phyloP scores from a whole-genome alignment of 2,797 vertebrate species.

The Vireo griseus region DNA sequence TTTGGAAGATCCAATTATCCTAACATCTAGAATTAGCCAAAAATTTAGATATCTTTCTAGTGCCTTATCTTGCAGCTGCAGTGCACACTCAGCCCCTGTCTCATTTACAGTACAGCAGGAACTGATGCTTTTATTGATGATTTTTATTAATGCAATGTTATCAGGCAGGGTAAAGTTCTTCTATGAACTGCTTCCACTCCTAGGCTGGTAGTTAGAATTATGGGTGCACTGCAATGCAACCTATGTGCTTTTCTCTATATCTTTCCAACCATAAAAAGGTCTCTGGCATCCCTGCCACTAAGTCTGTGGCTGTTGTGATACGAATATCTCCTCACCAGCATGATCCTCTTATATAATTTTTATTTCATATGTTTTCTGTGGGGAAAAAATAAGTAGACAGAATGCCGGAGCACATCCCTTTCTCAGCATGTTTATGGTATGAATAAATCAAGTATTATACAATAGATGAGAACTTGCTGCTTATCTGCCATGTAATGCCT shows the following conservation, averaged over 20 bases:
- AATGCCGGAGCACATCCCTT: conserved; percentile 1
- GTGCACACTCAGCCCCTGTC: conserved; percentile 8
- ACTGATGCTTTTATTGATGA: conserved; percentile 53
- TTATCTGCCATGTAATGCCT: conserved; percentile 42
- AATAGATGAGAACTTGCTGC: conserved; percentile 42
- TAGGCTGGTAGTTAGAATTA: conserved; percentile 37
- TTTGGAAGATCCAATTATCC: conserved; percentile 67
- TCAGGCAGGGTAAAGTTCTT: conserved; percentile 49
- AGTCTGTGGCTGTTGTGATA: conserved; percentile 28
- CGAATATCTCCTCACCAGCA: conserved; percentile 32
- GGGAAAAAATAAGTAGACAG: conserved; percentile 5
- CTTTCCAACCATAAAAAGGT: conserved; percentile 33
- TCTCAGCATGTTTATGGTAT: not conserved
- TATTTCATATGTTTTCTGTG: not conserved
- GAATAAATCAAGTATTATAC: conserved; percentile 41
- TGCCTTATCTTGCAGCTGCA: conserved; percentile 55
- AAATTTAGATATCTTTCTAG: conserved; percentile 62
- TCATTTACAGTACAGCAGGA: conserved; percentile 44
- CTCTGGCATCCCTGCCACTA: conserved; percentile 19
- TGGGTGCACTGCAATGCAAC: not conserved
- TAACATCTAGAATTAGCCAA: conserved; percentile 68
- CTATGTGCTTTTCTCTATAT: not conserved
- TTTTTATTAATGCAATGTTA: conserved; percentile 64
- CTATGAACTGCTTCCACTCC: conserved; percentile 34
- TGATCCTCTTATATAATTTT: conserved; percentile 43